Conservation (phyloP, 2,797 vertebrate genomes). For the Micropoecilia bifurca region DNA sequence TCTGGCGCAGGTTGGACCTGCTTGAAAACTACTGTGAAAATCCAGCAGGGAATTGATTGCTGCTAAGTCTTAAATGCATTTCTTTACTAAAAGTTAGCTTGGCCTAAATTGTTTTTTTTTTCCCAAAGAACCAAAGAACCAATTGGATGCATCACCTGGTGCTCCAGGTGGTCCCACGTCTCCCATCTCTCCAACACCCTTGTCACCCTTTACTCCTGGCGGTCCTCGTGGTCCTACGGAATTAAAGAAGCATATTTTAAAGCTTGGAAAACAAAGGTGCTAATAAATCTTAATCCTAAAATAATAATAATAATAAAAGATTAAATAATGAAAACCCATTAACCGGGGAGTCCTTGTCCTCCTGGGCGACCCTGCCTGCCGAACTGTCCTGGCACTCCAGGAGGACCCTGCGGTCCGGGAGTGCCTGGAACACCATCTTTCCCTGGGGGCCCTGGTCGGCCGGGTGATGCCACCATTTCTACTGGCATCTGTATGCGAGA, state of each 20-base stretch:
- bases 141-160: conserved; percentile 82
- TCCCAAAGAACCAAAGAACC: too few relatives aligned
- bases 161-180: conserved; percentile 90
- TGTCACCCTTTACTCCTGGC: conserved; percentile 90
- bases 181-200: conserved; percentile 90
- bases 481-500: conserved; percentile 89
- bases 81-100: background rate
- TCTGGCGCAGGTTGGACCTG: background rate
- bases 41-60: background rate
- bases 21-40: background rate
- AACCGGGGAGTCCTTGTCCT: conserved; percentile 87
- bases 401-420: conserved; percentile 84
- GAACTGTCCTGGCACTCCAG: conserved; percentile 90
- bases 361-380: conserved; percentile 93
- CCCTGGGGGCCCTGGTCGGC: conserved; percentile 91
- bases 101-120: background rate
- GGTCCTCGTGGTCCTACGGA: conserved; percentile 86
- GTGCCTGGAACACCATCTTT: conserved; percentile 89
- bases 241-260: conserved; percentile 19
- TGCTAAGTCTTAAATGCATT: background rate
- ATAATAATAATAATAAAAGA: too few relatives aligned
- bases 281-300: background rate
- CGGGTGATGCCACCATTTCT: conserved; percentile 88
- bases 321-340: background rate
- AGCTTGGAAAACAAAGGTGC: background rate